Evolutionary conservation across 2,797 vertebrate species (phyloP).

Genomic region (Urophycis tenuis): DNA sequence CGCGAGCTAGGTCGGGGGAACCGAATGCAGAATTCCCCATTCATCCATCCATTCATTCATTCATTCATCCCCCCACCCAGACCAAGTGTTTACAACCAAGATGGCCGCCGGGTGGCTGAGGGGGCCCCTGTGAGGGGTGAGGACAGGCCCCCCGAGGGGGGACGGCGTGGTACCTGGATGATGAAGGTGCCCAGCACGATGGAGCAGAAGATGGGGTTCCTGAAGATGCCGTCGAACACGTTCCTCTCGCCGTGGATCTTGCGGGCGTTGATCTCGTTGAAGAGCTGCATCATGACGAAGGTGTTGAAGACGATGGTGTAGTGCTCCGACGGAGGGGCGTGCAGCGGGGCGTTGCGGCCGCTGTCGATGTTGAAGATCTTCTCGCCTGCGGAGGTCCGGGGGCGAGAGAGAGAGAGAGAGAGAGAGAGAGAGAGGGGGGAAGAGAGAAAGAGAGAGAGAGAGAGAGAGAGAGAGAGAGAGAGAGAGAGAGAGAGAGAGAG

Average conservation of each 20-base stretch:
- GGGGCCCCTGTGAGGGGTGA: not conserved
- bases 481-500: too few species aligned
- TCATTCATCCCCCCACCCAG: too few species aligned
- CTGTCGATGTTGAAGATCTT: conserved; percentile 92
- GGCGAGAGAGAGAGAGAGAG: not conserved
- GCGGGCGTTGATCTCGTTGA: conserved; percentile 97
- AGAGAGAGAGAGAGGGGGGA: too few species aligned
- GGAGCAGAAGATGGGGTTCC: conserved; percentile 94
- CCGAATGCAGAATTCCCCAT: too few species aligned
- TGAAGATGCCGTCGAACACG: conserved; percentile 98
- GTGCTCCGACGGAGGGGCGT: conserved; percentile 94
- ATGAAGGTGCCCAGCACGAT: conserved; percentile 96
- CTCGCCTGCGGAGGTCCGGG: conserved; percentile 74
- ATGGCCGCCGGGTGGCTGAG: too few species aligned
- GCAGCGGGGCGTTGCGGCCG: conserved; percentile 88
- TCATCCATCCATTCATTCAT: too few species aligned
- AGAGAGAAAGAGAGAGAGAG: too few species aligned
- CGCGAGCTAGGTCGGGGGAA: too few species aligned
- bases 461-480: not conserved
- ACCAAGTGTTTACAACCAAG: too few species aligned
- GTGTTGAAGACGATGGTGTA: conserved; percentile 99
- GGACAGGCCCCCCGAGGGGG: too few species aligned
- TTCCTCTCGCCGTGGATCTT: conserved; percentile 99
- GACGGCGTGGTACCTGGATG: conserved; percentile 77
- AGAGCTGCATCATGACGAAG: conserved; percentile 98